These are phyloP conservation scores for Battus philenor DNA, from an alignment of 1,140 invertebrate species.

Conservation along the genomic window DNA sequence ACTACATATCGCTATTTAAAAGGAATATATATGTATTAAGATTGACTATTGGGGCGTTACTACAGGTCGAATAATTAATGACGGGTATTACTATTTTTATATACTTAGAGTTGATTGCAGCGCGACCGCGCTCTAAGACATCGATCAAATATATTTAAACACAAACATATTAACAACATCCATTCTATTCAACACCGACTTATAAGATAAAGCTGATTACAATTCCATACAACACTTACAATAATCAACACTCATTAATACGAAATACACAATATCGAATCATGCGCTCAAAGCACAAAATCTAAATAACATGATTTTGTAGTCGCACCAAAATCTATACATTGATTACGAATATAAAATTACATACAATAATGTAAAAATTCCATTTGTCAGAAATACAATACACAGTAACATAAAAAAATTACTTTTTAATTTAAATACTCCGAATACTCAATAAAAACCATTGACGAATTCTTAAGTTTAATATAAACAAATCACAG, in stretches of 20 bases:
- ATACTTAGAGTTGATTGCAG: conserved; percentile 19
- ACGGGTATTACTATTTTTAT: too few species aligned
- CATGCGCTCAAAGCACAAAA: conserved; percentile 69
- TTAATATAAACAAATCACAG: conserved; percentile 67
- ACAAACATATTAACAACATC: conserved; percentile 49
- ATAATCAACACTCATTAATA: conserved; percentile 58
- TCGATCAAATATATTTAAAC: conserved; percentile 35
- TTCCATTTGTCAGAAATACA: conserved; percentile 2
- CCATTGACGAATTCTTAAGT: conserved; percentile 32
- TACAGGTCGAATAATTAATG: too few species aligned
- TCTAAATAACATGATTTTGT: conserved; percentile 54
- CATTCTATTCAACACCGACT: conserved; percentile 37
- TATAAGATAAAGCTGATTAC: conserved; percentile 46
- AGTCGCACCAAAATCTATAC: conserved; percentile 47
- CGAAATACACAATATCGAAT: conserved; percentile 64
- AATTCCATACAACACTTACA: conserved; percentile 61
- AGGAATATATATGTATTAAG: conserved; percentile 17
- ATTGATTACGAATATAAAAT: conserved; percentile 40
- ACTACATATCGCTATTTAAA: conserved; percentile 24
- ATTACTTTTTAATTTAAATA: conserved; percentile 47
- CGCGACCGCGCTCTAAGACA: conserved; percentile 20
- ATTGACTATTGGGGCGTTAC: conserved; percentile 22
- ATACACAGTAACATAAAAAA: conserved; percentile 16
- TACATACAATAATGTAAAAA: conserved; percentile 44
- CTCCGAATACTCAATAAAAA: conserved; percentile 54